phyloP scores from a whole-genome alignment of 2,888 invertebrate species.

The Oscheius sp. region DNA sequence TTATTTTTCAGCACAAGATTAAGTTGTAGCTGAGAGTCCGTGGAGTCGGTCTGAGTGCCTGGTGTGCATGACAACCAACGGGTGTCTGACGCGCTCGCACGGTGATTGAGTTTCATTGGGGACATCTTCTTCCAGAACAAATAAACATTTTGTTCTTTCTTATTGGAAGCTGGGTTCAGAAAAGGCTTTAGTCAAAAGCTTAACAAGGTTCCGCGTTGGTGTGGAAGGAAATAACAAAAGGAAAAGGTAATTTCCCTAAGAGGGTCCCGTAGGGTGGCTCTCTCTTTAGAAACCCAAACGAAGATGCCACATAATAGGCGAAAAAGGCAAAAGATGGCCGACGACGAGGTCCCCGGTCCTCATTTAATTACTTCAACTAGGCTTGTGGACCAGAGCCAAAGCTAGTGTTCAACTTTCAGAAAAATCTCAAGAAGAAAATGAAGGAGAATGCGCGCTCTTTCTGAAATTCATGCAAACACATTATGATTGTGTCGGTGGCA shows the following conservation, averaged over 20 bases:
- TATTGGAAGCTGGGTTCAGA: no score
- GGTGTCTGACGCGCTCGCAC: conserved; percentile 19
- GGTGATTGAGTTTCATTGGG: conserved; percentile 28
- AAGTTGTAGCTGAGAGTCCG: conserved; percentile 7
- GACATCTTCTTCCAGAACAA: conserved; percentile 15
- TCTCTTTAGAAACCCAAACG: conserved; percentile 1
- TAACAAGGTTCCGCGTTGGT: no score
- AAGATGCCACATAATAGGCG: conserved; percentile 15
- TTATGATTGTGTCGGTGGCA: conserved; percentile 7
- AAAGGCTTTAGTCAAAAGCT: no score
- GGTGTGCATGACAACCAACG: conserved; percentile 28
- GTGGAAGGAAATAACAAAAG: neutral
- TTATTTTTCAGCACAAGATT: no score
- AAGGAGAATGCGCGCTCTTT: no score
- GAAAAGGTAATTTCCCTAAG: neutral
- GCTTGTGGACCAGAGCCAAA: neutral
- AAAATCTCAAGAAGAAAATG: no score
- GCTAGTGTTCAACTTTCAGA: conserved; percentile 11
- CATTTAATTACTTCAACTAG: conserved; percentile 31
- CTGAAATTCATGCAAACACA: conserved; percentile 8
- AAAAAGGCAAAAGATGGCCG: conserved; percentile 30
- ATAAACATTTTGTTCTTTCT: conserved; percentile 6
- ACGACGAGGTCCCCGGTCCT: conserved; percentile 25
- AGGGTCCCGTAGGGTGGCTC: neutral
- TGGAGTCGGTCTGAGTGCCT: no score